Percentiles rank a stretch among this genome's conserved stretches.
Conservation (phyloP, 2,797 vertebrate species). For the Syncerus caffer region DNA sequence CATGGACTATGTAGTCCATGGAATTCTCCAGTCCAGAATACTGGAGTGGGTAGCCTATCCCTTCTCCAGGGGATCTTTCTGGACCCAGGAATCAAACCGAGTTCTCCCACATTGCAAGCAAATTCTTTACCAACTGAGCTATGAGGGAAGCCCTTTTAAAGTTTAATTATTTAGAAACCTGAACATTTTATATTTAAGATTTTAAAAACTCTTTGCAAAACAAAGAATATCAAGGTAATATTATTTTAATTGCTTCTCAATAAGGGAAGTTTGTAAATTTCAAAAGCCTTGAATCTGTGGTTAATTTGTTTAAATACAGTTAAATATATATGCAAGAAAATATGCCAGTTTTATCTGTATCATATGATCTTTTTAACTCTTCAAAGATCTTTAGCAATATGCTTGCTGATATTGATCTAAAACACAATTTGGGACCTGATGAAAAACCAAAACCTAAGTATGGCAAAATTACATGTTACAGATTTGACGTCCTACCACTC, state of each 20-base stretch:
- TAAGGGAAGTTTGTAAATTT: background rate
- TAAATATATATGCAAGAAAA: background rate
- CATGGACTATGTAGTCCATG: background rate
- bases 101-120: background rate
- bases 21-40: background rate
- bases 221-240: background rate
- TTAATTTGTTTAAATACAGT: background rate
- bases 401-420: background rate
- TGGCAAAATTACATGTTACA: background rate
- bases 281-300: background rate
- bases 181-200: background rate
- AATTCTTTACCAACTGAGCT: background rate
- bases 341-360: background rate
- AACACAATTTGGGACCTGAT: background rate
- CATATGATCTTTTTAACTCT: background rate
- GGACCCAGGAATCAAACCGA: background rate
- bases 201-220: background rate
- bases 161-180: background rate
- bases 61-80: background rate
- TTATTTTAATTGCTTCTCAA: background rate
- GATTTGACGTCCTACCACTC: background rate
- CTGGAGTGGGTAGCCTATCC: background rate
- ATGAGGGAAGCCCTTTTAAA: background rate
- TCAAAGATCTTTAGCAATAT: background rate
- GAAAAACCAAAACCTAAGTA: background rate